phyloP scores from a whole-genome alignment of 2,797 vertebrate species.

The Chloroceryle inda region DNA sequence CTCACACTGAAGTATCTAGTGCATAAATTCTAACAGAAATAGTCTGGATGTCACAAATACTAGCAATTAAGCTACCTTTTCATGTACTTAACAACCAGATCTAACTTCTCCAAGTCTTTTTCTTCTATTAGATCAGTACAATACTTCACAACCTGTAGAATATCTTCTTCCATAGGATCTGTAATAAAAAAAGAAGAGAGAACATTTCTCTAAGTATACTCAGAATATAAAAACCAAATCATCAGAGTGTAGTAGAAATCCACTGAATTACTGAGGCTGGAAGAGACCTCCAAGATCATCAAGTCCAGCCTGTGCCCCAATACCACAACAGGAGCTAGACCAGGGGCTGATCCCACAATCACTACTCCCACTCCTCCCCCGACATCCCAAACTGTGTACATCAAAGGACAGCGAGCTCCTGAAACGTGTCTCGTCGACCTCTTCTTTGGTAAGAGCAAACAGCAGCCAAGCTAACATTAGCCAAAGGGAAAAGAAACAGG shows the following conservation, averaged over 20 bases:
- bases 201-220: neutral
- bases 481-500: neutral
- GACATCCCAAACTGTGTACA: neutral
- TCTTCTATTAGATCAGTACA: slow-evolving; percentile 98
- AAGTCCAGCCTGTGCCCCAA: no score
- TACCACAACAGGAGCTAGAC: no score
- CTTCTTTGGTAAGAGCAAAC: neutral
- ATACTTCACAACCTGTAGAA: slow-evolving; percentile 96
- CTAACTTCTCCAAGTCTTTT: slow-evolving; percentile 96
- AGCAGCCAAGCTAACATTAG: neutral
- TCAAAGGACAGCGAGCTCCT: neutral
- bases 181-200: neutral
- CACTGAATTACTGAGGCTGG: no score
- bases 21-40: neutral
- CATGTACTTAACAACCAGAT: slow-evolving; percentile 98
- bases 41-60: neutral
- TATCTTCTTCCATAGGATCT: slow-evolving; percentile 99
- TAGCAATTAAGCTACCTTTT: slow-evolving; percentile 84
- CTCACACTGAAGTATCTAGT: neutral
- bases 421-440: neutral
- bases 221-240: neutral
- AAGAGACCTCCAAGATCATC: no score
- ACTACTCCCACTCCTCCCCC: neutral
- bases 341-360: neutral
- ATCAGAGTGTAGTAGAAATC: neutral